Percentiles rank a stretch among this genome's conserved stretches.
These are phyloP conservation scores for Panthera tigris DNA, from an alignment of 2,113 vertebrate species.

Conservation along the genomic window DNA sequence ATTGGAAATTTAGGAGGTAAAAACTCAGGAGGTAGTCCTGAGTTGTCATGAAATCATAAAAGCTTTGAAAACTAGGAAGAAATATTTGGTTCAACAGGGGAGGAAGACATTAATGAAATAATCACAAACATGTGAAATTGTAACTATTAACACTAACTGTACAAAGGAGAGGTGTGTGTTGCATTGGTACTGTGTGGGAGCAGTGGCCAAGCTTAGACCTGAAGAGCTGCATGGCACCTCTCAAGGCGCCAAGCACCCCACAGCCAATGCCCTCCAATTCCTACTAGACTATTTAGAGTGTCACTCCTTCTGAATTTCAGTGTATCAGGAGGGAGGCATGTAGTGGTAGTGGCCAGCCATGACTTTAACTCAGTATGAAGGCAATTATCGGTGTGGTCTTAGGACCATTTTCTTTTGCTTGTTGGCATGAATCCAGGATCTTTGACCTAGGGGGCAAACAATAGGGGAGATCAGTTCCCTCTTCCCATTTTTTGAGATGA, in stretches of 20 bases:
- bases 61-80: conserved; percentile 19
- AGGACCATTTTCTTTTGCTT: not conserved
- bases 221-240: not conserved
- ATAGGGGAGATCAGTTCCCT: not conserved
- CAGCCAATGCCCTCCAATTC: not conserved
- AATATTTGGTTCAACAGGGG: not conserved
- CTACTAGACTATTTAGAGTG: not conserved
- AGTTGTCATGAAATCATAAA: conserved; percentile 25
- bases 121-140: not conserved
- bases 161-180: not conserved
- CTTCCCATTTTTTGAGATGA: not conserved
- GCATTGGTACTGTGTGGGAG: not conserved
- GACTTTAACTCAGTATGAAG: not conserved
- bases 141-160: not conserved
- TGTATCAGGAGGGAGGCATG: not conserved
- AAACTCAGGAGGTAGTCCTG: not conserved
- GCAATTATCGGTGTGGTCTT: not conserved
- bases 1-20: not conserved
- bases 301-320: not conserved
- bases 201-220: not conserved
- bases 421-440: not conserved
- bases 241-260: not conserved
- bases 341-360: not conserved
- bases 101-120: conserved; percentile 5
- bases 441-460: not conserved